Conservation (phyloP, 1,140 invertebrate species). For the Araneus ventricosus region DNA sequence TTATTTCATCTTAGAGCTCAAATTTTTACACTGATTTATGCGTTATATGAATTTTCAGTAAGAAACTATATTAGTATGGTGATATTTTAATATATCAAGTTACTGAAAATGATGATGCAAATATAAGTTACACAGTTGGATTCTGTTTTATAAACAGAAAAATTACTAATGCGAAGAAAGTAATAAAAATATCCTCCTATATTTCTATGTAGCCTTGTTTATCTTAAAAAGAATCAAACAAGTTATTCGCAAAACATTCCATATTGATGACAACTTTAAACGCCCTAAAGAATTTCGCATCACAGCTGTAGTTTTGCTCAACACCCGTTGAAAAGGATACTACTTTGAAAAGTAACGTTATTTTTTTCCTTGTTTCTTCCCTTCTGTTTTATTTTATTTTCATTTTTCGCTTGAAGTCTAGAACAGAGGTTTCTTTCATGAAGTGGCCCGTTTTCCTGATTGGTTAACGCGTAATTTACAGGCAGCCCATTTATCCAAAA, state of each 20-base stretch:
- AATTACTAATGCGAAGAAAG: neutral
- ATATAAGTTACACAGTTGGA: neutral
- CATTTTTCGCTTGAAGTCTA: neutral
- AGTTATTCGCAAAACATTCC: neutral
- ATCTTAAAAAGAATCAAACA: neutral
- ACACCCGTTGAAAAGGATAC: conserved; percentile 36
- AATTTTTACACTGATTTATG: neutral
- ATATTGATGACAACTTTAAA: neutral
- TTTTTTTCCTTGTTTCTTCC: neutral
- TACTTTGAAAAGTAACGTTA: neutral
- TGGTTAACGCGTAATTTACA: conserved; percentile 44
- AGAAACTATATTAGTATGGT: neutral
- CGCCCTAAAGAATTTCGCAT: neutral
- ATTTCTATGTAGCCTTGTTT: neutral
- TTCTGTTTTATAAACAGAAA: neutral
- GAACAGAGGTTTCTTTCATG: conserved; percentile 46
- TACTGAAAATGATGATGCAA: neutral
- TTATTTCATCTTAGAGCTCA: neutral
- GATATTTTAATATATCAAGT: neutral
- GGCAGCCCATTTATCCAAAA: conserved; percentile 54
- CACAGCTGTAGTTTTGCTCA: neutral
- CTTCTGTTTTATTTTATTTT: neutral
- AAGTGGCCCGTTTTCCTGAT: neutral
- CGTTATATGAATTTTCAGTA: neutral
- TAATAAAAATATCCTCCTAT: neutral